A percentile compares a stretch with the other conserved stretches of the same genome.
Conservation (phyloP, 2,888 invertebrate species). For the Coelinius sp. region DNA sequence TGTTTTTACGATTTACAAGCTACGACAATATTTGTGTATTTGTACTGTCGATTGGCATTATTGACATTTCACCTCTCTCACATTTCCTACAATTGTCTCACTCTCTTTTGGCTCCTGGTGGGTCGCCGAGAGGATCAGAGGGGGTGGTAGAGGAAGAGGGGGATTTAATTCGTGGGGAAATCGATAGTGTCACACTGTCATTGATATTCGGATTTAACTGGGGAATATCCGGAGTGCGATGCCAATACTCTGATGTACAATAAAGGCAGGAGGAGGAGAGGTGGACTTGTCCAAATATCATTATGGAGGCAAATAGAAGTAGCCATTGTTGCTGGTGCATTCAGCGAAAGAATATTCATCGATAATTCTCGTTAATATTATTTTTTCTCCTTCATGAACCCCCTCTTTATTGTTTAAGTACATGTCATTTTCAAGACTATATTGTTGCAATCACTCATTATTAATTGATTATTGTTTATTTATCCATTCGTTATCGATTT, state of each 20-base stretch:
- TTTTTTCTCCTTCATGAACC: too few species aligned
- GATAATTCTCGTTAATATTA: too few species aligned
- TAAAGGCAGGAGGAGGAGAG: not conserved
- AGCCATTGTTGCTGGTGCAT: not conserved
- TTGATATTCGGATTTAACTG: slow-evolving; percentile 29
- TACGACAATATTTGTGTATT: slow-evolving; percentile 55
- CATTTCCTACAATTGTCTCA: not conserved
- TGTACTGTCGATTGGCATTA: slow-evolving; percentile 43
- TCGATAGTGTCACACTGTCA: slow-evolving; percentile 28
- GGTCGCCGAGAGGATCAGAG: too few species aligned
- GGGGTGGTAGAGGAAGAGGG: not conserved
- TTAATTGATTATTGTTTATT: not conserved
- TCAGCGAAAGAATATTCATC: not conserved
- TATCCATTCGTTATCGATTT: not conserved
- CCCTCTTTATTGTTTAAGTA: too few species aligned
- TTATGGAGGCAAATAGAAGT: not conserved
- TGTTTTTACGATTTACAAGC: slow-evolving; percentile 57
- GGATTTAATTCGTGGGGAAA: slow-evolving; percentile 20
- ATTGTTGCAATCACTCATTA: too few species aligned
- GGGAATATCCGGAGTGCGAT: slow-evolving; percentile 24
- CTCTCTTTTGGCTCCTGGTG: not conserved
- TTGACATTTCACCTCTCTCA: slow-evolving; percentile 32
- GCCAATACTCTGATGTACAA: slow-evolving; percentile 29
- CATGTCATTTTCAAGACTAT: too few species aligned
- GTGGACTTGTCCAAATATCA: not conserved